These are phyloP conservation scores for Villa cingulata DNA, from an alignment of 2,888 invertebrate species.

Conservation along the genomic window DNA sequence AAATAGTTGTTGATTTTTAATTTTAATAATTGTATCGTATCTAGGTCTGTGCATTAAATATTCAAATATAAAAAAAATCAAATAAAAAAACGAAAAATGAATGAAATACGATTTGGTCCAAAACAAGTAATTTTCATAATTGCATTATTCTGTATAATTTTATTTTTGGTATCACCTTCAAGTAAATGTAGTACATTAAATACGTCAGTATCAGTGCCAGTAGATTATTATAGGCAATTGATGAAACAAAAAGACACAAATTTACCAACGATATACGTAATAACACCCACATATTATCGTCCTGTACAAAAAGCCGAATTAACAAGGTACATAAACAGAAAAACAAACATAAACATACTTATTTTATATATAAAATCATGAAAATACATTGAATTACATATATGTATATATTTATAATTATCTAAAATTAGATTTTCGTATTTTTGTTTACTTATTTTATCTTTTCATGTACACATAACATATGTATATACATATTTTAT, in stretches of 20 bases:
- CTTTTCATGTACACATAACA: background rate
- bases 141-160: constrained; percentile 23
- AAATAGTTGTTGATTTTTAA: too few relatives aligned
- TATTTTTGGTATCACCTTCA: constrained; percentile 8
- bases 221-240: background rate
- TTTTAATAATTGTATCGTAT: too few relatives aligned
- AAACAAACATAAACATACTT: background rate
- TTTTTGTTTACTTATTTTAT: background rate
- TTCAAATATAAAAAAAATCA: too few relatives aligned
- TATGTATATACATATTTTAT: background rate
- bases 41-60: too few relatives aligned
- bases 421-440: background rate
- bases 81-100: constrained; percentile 17
- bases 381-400: too few relatives aligned
- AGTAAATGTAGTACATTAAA: background rate
- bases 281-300: constrained; percentile 83
- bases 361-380: too few relatives aligned
- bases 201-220: background rate
- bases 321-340: constrained; percentile 46
- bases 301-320: constrained; percentile 89
- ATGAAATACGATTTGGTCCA: constrained; percentile 30
- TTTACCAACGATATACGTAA: constrained; percentile 66
- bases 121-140: constrained; percentile 29
- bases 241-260: constrained; percentile 15
- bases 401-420: background rate